A percentile compares a stretch with the other conserved stretches of the same genome.
These are phyloP conservation scores for Pseudocheirus occidentalis DNA, from an alignment of 2,797 vertebrate genomes.

Conservation along the genomic window DNA sequence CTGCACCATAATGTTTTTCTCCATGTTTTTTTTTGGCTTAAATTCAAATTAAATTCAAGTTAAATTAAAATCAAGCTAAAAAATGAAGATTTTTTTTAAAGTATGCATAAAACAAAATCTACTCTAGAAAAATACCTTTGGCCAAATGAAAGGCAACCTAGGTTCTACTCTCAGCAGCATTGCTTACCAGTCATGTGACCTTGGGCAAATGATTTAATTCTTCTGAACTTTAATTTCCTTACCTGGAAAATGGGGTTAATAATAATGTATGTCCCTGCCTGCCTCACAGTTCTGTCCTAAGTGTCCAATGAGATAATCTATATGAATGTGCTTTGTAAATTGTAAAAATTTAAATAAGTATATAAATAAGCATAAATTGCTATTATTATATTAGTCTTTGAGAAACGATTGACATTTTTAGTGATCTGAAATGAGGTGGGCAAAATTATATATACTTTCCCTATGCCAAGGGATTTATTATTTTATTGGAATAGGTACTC, in stretches of 20 bases:
- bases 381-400: background rate
- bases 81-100: background rate
- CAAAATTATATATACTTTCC: background rate
- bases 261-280: background rate
- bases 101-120: background rate
- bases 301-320: conserved; percentile 2
- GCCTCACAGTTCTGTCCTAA: background rate
- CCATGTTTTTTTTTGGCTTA: background rate
- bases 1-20: background rate
- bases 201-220: background rate
- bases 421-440: background rate
- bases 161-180: background rate
- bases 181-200: background rate
- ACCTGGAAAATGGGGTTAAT: background rate
- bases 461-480: background rate
- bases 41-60: no score
- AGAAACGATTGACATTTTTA: background rate
- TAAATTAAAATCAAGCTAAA: no score
- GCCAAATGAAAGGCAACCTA: background rate
- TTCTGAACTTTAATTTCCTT: background rate
- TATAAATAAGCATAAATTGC: background rate
- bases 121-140: background rate
- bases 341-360: background rate
- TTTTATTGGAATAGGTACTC: background rate
- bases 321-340: background rate